phyloP scores from a whole-genome alignment of 2,113 vertebrate genomes.

The Trogon surrucura region DNA sequence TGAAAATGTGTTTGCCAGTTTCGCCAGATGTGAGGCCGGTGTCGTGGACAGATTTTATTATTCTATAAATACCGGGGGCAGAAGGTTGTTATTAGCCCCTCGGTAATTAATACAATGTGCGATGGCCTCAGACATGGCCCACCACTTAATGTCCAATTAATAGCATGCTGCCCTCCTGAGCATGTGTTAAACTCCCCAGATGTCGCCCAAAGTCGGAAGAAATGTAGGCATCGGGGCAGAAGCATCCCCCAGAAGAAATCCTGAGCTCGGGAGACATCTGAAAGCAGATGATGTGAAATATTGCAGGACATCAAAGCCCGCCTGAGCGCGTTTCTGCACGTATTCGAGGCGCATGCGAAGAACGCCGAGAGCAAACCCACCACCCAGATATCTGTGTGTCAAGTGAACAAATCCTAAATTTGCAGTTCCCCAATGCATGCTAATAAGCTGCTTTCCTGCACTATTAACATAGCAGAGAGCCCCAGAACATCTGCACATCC shows the following conservation, averaged over 20 bases:
- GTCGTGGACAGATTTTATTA: constrained; percentile 53
- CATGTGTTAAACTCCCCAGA: constrained; percentile 23
- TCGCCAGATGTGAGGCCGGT: constrained; percentile 63
- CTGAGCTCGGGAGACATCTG: not conserved
- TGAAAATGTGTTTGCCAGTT: constrained; percentile 63
- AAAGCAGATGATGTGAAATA: not conserved
- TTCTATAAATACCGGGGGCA: constrained; percentile 69
- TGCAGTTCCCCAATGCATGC: not conserved
- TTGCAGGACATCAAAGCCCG: constrained; percentile 44
- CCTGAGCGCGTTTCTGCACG: not conserved
- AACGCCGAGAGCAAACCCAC: not conserved
- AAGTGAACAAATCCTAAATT: not conserved
- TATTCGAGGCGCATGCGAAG: not conserved
- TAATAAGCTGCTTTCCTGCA: not conserved
- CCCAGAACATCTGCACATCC: not conserved
- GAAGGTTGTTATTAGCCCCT: constrained; percentile 62
- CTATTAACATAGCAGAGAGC: not conserved
- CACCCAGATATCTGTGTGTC: not conserved
- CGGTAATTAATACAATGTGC: constrained; percentile 68
- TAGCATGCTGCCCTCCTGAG: not conserved
- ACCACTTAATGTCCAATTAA: constrained; percentile 56
- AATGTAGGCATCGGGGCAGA: not conserved
- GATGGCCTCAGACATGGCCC: not conserved
- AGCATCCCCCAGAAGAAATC: not conserved
- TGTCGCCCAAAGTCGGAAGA: not conserved